Evolutionary conservation across 2,888 invertebrate species (phyloP), one percentile per base, ranked within the genome.

Genomic region (Sepiola atlantica): DNA sequence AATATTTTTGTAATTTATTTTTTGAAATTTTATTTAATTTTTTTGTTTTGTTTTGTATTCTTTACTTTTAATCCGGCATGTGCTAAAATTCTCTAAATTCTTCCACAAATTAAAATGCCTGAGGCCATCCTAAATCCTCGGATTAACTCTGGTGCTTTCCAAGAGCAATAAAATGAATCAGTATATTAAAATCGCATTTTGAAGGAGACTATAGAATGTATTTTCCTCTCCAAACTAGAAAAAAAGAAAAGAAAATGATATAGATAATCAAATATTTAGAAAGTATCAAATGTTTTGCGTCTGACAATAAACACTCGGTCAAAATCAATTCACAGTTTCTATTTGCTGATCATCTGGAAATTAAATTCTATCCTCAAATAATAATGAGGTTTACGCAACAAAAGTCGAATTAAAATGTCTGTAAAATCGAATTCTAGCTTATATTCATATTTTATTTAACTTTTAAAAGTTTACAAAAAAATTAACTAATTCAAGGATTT

Each of bases 91-190:
- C 77, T 77, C 77, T 77, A 77, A 77, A 77, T 77, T 77, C 77
- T 77, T 77, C 77, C n/a, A 77, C 77, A 77, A 77, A 77, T 77
- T 77, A 77, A 77, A 77, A 77, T 77, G 77, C 77, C 77, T 77
- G n/a, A 32, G 32, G 77, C 16, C 77, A 32, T 77, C n/a, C 32
- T 77, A 77, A 77, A 32, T 77, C 77, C n/a, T 32, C 18, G 32
- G 77, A 77, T 77, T 77, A 77, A 77, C 77, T n/a, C 77, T 77
- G n/a, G 8, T 32, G n/a, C 16, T 77, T 77, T 28, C 16, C 16
- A 77, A 77, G n/a, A n/a, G n/a, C n/a, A n/a, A 77, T 77, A 77
- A 77, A 77, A n/a, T 32, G 77, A 77, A 77, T 77, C 77, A 77
- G 32, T 61, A 61, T 61, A 61, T 77, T 77, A 77, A 77, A 77